phyloP scores from a whole-genome alignment of 1,140 invertebrate genomes.

The Drosophila nikananu region DNA sequence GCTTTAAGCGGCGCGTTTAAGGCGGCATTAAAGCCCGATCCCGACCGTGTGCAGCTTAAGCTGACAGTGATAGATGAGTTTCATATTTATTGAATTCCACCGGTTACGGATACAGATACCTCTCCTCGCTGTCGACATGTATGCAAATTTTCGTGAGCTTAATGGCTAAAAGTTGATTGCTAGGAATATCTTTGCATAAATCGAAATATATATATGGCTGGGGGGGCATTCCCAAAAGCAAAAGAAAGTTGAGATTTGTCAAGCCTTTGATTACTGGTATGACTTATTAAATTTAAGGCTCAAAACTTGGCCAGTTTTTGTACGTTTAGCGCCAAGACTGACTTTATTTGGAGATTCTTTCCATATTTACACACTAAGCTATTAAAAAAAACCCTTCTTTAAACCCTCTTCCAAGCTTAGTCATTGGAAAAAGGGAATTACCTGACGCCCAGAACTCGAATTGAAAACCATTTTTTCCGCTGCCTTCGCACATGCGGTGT shows the following conservation, averaged over 20 bases:
- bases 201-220: constrained; percentile 31
- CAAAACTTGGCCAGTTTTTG: neutral
- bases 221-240: neutral
- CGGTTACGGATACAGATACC: constrained; percentile 16
- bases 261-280: neutral
- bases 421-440: constrained; percentile 13
- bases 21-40: constrained; percentile 48
- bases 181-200: constrained; percentile 36
- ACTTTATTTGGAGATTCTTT: neutral
- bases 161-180: constrained; percentile 31
- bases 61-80: constrained; percentile 79
- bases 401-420: neutral
- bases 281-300: neutral
- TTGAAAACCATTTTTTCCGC: constrained; percentile 60
- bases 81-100: constrained; percentile 70
- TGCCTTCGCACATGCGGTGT: constrained; percentile 34
- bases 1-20: constrained; percentile 51
- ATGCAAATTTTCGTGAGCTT: constrained; percentile 41
- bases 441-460: constrained; percentile 14
- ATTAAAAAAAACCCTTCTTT: neutral
- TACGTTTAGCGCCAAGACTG: neutral
- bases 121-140: constrained; percentile 4
- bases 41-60: constrained; percentile 36
- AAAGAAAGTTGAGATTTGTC: neutral
- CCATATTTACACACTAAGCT: neutral